phyloP scores from a whole-genome alignment of 2,888 invertebrate genomes.

The Linyphia triangularis region DNA sequence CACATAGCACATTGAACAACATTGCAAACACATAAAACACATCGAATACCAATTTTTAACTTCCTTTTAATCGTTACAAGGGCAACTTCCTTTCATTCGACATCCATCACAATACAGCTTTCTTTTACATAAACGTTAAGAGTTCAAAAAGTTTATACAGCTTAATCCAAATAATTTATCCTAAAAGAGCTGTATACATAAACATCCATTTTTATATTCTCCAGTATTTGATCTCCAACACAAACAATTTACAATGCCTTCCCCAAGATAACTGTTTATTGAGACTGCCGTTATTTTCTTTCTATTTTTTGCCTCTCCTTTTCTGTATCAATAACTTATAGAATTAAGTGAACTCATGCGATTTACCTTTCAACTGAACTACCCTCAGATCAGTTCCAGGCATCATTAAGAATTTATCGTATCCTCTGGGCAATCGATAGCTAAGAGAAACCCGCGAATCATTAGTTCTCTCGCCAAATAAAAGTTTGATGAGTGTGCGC shows the following conservation, averaged over 20 bases:
- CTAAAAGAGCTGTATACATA: not conserved
- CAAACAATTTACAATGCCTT: conserved; percentile 1
- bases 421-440: conserved; percentile 46
- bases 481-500: conserved; percentile 54
- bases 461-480: conserved; percentile 57
- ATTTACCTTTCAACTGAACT: conserved; percentile 61
- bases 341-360: conserved; percentile 64
- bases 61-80: no score
- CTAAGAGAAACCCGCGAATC: conserved; percentile 46
- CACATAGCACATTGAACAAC: no score
- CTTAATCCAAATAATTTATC: not conserved
- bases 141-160: no score
- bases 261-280: conserved; percentile 39
- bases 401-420: conserved; percentile 53
- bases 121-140: no score
- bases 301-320: conserved; percentile 20
- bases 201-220: not conserved
- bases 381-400: conserved; percentile 49
- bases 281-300: not conserved
- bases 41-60: no score
- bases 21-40: no score
- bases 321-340: conserved; percentile 58
- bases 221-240: not conserved
- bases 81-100: no score
- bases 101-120: no score